Percentiles rank a stretch among this genome's conserved stretches.
phyloP scores from a whole-genome alignment of 2,113 vertebrate species.

The Oenanthe melanoleuca region DNA sequence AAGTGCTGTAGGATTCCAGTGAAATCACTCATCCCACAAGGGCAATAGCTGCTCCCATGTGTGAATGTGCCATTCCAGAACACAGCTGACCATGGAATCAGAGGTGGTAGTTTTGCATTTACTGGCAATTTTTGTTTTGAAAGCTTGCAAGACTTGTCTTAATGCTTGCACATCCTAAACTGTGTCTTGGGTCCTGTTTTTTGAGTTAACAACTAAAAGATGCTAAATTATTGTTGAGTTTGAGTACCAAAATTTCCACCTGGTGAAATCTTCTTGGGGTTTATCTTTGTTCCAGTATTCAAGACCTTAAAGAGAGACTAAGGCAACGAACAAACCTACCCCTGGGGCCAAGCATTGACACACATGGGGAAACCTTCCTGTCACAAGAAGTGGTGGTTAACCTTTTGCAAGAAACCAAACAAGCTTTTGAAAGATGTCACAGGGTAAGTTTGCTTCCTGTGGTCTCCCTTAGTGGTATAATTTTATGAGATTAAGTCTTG shows the following conservation, averaged over 20 bases:
- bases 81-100: background rate
- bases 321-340: constrained; percentile 93
- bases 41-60: background rate
- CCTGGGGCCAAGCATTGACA: constrained; percentile 94
- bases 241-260: background rate
- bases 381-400: constrained; percentile 98
- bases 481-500: background rate
- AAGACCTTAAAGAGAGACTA: constrained; percentile 96
- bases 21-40: background rate
- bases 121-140: background rate
- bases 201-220: constrained; percentile 31
- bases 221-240: background rate
- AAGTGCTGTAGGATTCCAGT: background rate
- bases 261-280: background rate
- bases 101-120: constrained; percentile 12
- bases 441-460: constrained; percentile 79
- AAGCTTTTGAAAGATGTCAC: constrained; percentile 98
- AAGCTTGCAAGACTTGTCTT: constrained; percentile 46
- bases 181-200: constrained; percentile 27
- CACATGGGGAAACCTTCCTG: constrained; percentile 96
- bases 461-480: fast-evolving
- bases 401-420: constrained; percentile 95
- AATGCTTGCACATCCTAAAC: constrained; percentile 38
- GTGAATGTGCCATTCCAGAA: background rate
- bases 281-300: constrained; percentile 81